Evolutionary conservation across 2,888 invertebrate species (phyloP), one percentile per base, ranked within the genome.

Genomic region (Zele albiditarsus): DNA sequence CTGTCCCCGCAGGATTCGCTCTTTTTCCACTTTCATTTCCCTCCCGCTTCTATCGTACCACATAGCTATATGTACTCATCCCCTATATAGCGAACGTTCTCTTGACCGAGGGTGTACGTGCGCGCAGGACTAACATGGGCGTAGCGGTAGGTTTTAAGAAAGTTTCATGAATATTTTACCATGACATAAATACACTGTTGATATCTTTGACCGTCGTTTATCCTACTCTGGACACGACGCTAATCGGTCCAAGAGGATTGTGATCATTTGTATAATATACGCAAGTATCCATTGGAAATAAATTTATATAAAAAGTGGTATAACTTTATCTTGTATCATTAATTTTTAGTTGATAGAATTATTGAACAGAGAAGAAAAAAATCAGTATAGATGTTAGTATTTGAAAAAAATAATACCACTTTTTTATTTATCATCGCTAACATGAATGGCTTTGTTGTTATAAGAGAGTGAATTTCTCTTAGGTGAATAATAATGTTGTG

Each of bases 111-210:
- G 70, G 60, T 60, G 60, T 42, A 60, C 58, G 58, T 33, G 25
- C 25, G 16, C 28, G 31, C 28, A n/a, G n/a, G 31, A 14, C 62
- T 14, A 14, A 33, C 85, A 85, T 81, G 83, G 84, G 85, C 84
- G 84, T 85, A 85, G 73, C 72, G 77, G 70, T 69, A 57, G 46
- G 73, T 76, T 81, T 80, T 74, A 77, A 81, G 77, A 80, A 79
- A 80, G 60, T 76, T 68, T 71, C 75, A 80, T 80, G 80, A 80
- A 80, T 79, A 80, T 80, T 80, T 81, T 78, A 80, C 53, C 62
- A 38, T 53, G 60, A 58, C 38, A 57, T 69, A 69, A 74, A 76
- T 72, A 66, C 69, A 28, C 33, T 58, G 49, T 31, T 33, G 65
- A 65, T 53, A 42, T 20, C 27, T 3, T 60, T 63, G 60, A 58